Evolutionary conservation across 2,888 invertebrate species (phyloP).

Genomic region (Polydrusus pterygomalis): DNA sequence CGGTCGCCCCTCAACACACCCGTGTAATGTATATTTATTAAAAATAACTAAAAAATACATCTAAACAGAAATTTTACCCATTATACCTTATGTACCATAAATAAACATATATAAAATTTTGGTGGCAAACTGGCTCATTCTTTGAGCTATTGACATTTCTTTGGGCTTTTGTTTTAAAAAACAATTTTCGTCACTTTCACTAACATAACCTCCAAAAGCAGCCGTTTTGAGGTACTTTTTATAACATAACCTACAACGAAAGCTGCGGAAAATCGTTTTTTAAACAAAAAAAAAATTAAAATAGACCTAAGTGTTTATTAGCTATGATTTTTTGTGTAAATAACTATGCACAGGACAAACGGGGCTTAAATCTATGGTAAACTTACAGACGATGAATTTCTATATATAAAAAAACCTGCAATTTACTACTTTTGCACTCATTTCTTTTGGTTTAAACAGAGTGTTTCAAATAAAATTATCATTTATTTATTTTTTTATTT

Average conservation of each 20-base stretch:
- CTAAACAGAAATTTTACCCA: slow-evolving; percentile 62
- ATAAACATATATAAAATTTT: slow-evolving; percentile 59
- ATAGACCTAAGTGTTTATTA: slow-evolving; percentile 31
- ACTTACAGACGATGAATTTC: slow-evolving; percentile 31
- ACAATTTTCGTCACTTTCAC: neutral
- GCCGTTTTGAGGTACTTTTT: no score
- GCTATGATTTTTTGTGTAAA: slow-evolving; percentile 38
- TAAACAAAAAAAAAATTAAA: slow-evolving; percentile 4
- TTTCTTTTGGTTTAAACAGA: slow-evolving; percentile 53
- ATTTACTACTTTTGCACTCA: slow-evolving; percentile 42
- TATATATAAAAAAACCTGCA: slow-evolving; percentile 44
- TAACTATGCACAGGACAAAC: slow-evolving; percentile 25
- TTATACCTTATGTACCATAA: slow-evolving; percentile 66
- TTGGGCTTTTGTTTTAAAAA: slow-evolving; percentile 6
- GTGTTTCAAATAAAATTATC: slow-evolving; percentile 61
- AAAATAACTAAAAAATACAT: slow-evolving; percentile 57
- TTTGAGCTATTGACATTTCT: slow-evolving; percentile 17
- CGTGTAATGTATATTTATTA: slow-evolving; percentile 69
- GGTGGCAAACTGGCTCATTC: slow-evolving; percentile 53
- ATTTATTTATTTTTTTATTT: slow-evolving; percentile 49
- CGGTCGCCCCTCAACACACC: slow-evolving; percentile 61
- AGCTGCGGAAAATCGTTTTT: slow-evolving; percentile 23
- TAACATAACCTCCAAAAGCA: no score
- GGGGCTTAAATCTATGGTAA: slow-evolving; percentile 37
- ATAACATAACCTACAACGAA: slow-evolving; percentile 10